Conservation (phyloP, 2,888 invertebrate species). For the Netelia melanura region DNA sequence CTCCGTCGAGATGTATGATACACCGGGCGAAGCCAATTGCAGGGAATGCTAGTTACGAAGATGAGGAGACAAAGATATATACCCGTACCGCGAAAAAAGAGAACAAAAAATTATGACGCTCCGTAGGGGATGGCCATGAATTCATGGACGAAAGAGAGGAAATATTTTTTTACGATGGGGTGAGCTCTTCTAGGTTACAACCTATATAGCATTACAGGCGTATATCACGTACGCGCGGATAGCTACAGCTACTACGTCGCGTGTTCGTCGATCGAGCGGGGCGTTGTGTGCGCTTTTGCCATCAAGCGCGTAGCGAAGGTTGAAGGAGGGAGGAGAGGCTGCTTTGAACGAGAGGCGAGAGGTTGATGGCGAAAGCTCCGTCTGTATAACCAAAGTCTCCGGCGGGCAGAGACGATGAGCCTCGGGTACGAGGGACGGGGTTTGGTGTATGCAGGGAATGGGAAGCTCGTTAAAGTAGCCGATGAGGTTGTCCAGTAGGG, state of each 20-base stretch:
- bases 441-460: neutral
- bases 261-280: neutral
- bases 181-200: neutral
- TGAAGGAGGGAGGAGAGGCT: neutral
- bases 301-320: neutral
- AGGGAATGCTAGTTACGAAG: constrained; percentile 38
- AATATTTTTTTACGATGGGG: constrained; percentile 2
- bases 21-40: constrained; percentile 18
- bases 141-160: neutral
- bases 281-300: neutral
- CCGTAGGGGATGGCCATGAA: neutral
- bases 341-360: constrained; percentile 3
- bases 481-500: constrained; percentile 43
- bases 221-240: neutral
- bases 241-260: neutral
- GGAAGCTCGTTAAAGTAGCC: constrained; percentile 66
- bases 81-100: neutral
- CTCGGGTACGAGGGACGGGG: constrained; percentile 18
- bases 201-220: neutral
- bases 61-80: constrained; percentile 35
- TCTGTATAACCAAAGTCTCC: constrained; percentile 5
- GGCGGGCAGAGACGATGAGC: constrained; percentile 8
- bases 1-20: constrained; percentile 20
- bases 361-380: constrained; percentile 8
- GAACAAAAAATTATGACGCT: constrained; percentile 21